phyloP scores from a whole-genome alignment of 2,888 invertebrate species.

The Scaptomyza cyrtandrae region DNA sequence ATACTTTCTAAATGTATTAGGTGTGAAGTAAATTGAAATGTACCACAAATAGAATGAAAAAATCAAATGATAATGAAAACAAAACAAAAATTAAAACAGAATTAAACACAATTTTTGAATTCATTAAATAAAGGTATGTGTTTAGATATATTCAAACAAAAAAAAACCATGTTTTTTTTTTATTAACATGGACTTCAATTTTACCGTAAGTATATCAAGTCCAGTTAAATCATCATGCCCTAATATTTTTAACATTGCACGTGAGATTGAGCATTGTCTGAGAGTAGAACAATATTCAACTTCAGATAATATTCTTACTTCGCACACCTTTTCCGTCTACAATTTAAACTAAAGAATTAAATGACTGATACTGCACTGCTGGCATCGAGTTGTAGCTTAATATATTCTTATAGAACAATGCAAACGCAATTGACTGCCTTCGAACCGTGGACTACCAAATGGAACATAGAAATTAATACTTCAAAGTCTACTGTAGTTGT shows the following conservation, averaged over 20 bases:
- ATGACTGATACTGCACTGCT: too few species aligned
- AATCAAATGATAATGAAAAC: constrained; percentile 40
- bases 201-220: constrained; percentile 1
- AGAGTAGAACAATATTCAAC: too few species aligned
- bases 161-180: constrained; percentile 46
- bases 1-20: constrained; percentile 65
- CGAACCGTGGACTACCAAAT: too few species aligned
- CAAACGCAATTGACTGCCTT: too few species aligned
- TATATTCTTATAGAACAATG: too few species aligned
- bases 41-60: constrained; percentile 56
- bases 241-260: neutral
- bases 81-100: constrained; percentile 68
- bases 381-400: too few species aligned
- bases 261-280: too few species aligned
- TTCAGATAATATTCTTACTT: too few species aligned
- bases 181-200: neutral
- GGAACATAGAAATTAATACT: too few species aligned
- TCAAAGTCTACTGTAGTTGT: too few species aligned
- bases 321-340: too few species aligned
- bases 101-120: constrained; percentile 82
- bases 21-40: constrained; percentile 59
- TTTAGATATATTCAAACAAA: constrained; percentile 83
- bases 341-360: too few species aligned
- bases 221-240: neutral
- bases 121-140: constrained; percentile 84